These are phyloP conservation scores for Thunnus maccoyii DNA, from an alignment of 2,113 vertebrate species.

Conservation along the genomic window DNA sequence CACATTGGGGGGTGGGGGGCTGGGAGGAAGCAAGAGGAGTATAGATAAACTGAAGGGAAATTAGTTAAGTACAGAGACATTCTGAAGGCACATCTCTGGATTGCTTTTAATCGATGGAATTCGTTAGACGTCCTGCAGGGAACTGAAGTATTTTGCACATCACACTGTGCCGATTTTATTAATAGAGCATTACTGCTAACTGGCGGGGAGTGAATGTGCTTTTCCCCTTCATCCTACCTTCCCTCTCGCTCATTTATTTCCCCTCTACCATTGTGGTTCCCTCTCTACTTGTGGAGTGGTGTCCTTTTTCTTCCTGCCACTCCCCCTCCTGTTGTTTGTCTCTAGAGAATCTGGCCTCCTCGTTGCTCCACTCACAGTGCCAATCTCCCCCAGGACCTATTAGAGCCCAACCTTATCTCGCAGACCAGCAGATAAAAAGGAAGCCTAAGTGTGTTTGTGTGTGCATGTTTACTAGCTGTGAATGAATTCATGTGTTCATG, in stretches of 20 bases:
- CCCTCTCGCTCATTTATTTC: constrained; percentile 34
- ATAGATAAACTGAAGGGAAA: constrained; percentile 40
- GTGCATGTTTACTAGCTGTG: constrained; percentile 42
- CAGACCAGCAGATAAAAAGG: constrained; percentile 95
- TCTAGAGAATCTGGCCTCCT: constrained; percentile 88
- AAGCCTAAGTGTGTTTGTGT: constrained; percentile 69
- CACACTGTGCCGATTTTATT: constrained; percentile 33
- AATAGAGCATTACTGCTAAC: constrained; percentile 41
- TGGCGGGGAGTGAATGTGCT: constrained; percentile 66
- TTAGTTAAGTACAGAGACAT: constrained; percentile 28
- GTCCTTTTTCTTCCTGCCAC: constrained; percentile 78
- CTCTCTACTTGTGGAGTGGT: constrained; percentile 84
- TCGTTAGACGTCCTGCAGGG: constrained; percentile 15
- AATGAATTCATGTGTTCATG: constrained; percentile 10
- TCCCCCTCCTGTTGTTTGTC: constrained; percentile 88
- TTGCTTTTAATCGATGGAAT: constrained; percentile 52
- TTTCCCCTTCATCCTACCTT: constrained; percentile 37
- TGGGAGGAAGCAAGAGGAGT: constrained; percentile 12
- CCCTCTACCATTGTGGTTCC: constrained; percentile 48
- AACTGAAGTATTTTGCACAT: neutral
- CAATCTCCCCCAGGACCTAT: constrained; percentile 96
- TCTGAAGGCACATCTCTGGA: constrained; percentile 9
- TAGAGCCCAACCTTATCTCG: constrained; percentile 93
- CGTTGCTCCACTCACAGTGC: constrained; percentile 90
- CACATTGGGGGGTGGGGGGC: constrained; percentile 8